Percentiles rank a stretch among this genome's conserved stretches.
Conservation (phyloP, 2,113 vertebrate species). For the Oostethus manadensis region DNA sequence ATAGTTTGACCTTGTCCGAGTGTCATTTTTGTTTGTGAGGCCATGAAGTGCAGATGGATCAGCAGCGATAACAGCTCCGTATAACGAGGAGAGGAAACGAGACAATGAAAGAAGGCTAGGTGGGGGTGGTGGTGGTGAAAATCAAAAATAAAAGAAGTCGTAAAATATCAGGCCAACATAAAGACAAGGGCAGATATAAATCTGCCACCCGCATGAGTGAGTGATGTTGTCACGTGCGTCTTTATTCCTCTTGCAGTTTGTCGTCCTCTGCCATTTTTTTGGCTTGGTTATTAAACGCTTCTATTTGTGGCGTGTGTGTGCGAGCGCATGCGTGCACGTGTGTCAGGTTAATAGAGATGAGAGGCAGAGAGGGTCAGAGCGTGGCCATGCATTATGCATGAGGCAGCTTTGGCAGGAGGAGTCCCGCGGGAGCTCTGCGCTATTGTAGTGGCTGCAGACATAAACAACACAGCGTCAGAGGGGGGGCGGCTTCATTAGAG, state of each 20-base stretch:
- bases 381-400: slow-evolving; percentile 70
- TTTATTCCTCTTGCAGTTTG: slow-evolving; percentile 30
- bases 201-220: slow-evolving; percentile 16
- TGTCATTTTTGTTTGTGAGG: slow-evolving; percentile 31
- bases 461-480: slow-evolving; percentile 67
- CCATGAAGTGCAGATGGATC: slow-evolving; percentile 56
- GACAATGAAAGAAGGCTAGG: slow-evolving; percentile 46
- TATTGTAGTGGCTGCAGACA: slow-evolving; percentile 71
- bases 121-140: slow-evolving; percentile 24
- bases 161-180: slow-evolving; percentile 45
- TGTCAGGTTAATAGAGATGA: slow-evolving; percentile 73
- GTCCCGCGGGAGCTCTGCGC: slow-evolving; percentile 60
- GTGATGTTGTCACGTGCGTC: slow-evolving; percentile 9
- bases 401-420: slow-evolving; percentile 68
- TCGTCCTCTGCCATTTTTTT: slow-evolving; percentile 30
- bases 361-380: slow-evolving; percentile 62
- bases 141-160: slow-evolving; percentile 40
- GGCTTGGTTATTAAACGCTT: slow-evolving; percentile 21
- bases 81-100: slow-evolving; percentile 51
- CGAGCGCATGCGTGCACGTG: slow-evolving; percentile 16
- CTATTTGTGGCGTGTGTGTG: slow-evolving; percentile 22
- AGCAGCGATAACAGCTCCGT: slow-evolving; percentile 52
- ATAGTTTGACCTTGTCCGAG: not conserved
- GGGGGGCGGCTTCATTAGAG: slow-evolving; percentile 50
- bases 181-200: slow-evolving; percentile 39